phyloP scores from a whole-genome alignment of 2,113 vertebrate genomes.

The Seriola dumerili region DNA sequence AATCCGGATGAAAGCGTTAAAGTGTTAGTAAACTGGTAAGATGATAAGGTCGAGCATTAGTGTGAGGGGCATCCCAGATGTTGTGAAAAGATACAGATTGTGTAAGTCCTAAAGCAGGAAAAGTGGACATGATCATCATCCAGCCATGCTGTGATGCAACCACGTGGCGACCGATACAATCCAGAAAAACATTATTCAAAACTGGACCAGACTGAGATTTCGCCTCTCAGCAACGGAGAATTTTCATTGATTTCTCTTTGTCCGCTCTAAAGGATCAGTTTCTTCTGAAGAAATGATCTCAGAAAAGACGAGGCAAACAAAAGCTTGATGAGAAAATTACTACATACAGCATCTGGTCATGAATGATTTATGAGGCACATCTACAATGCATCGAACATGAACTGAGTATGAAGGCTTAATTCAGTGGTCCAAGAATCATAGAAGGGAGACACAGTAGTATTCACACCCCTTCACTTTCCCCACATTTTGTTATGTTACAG shows the following conservation, averaged over 20 bases:
- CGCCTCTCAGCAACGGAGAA: background rate
- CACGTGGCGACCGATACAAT: background rate
- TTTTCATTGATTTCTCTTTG: constrained; percentile 33
- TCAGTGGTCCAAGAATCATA: constrained; percentile 10
- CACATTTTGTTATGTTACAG: no score
- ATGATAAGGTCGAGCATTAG: constrained; percentile 53
- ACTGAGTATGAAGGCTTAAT: constrained; percentile 19
- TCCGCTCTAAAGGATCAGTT: constrained; percentile 51
- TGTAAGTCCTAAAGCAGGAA: constrained; percentile 45
- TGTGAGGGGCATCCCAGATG: constrained; percentile 56
- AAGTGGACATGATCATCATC: constrained; percentile 28
- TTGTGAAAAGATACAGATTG: constrained; percentile 49
- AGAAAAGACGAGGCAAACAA: constrained; percentile 55
- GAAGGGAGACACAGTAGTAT: background rate
- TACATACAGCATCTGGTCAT: constrained; percentile 34
- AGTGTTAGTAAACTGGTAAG: constrained; percentile 46
- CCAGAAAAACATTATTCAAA: background rate
- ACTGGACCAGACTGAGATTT: constrained; percentile 5
- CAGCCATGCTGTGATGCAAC: background rate
- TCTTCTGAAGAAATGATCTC: constrained; percentile 37
- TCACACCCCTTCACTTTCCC: no score
- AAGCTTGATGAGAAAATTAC: constrained; percentile 57
- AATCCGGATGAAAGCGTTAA: constrained; percentile 66
- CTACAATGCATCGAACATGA: constrained; percentile 19
- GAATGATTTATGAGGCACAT: constrained; percentile 64